phyloP scores from a whole-genome alignment of 2,888 invertebrate genomes.

The Sinelater perroti region DNA sequence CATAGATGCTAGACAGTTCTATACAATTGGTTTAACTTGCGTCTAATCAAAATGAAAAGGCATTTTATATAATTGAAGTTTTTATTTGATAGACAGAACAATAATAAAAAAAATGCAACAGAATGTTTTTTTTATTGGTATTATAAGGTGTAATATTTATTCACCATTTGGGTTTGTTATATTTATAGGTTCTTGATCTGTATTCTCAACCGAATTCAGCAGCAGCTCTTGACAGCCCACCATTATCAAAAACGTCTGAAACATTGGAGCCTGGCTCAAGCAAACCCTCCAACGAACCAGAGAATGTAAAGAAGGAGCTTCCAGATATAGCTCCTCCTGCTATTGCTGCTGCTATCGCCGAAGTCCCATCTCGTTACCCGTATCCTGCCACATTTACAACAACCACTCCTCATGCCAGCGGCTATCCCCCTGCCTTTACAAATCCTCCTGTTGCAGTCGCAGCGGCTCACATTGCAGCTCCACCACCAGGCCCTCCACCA shows the following conservation, averaged over 20 bases:
- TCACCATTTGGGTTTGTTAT: too few species aligned
- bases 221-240: conserved; percentile 74
- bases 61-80: too few species aligned
- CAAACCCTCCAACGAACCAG: conserved; percentile 66
- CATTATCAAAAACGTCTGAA: conserved; percentile 57
- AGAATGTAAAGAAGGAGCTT: conserved; percentile 56
- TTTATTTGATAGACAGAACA: too few species aligned
- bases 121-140: too few species aligned
- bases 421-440: conserved; percentile 58
- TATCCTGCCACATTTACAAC: conserved; percentile 54
- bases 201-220: conserved; percentile 80
- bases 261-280: conserved; percentile 40
- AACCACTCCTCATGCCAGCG: conserved; percentile 48
- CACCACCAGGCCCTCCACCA: conserved; percentile 63
- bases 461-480: conserved; percentile 55
- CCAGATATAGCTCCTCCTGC: conserved; percentile 45
- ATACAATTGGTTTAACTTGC: too few species aligned
- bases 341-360: conserved; percentile 52
- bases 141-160: too few species aligned
- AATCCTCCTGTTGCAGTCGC: conserved; percentile 54
- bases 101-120: too few species aligned
- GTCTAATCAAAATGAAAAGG: too few species aligned
- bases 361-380: conserved; percentile 53
- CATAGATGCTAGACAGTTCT: too few species aligned
- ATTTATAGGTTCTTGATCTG: conserved; percentile 74